phyloP scores from a whole-genome alignment of 2,113 vertebrate species.

The Tamias sibiricus region DNA sequence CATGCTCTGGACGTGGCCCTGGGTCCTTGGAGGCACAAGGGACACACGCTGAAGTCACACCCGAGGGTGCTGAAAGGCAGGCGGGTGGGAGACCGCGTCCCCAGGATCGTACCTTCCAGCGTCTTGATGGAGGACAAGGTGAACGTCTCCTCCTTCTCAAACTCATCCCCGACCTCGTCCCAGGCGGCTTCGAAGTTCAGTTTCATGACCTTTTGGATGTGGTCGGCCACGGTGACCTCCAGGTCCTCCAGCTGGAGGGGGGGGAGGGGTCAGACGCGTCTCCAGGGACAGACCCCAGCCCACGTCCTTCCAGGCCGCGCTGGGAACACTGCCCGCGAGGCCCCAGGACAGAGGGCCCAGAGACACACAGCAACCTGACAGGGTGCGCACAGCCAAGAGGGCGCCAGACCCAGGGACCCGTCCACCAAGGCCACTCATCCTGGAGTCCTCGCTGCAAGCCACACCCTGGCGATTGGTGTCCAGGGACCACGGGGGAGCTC shows the following conservation, averaged over 20 bases:
- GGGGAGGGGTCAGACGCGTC: background rate
- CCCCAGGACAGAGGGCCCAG: too few species aligned
- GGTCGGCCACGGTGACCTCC: constrained; percentile 89
- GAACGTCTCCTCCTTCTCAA: constrained; percentile 91
- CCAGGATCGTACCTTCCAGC: constrained; percentile 86
- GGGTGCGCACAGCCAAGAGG: too few species aligned
- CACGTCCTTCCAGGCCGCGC: too few species aligned
- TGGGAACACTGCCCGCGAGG: too few species aligned
- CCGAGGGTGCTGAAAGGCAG: background rate
- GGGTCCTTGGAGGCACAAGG: background rate
- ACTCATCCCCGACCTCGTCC: constrained; percentile 91
- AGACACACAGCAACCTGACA: too few species aligned
- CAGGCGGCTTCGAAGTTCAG: constrained; percentile 91
- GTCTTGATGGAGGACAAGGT: constrained; percentile 90
- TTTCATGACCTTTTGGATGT: constrained; percentile 91
- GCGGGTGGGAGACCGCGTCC: background rate
- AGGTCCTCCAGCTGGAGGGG: constrained; percentile 88
- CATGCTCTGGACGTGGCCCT: background rate
- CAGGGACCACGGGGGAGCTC: too few species aligned
- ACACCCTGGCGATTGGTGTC: too few species aligned
- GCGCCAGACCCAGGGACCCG: too few species aligned
- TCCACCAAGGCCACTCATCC: too few species aligned
- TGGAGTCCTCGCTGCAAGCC: too few species aligned
- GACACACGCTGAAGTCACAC: background rate
- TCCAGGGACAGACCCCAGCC: background rate